Base-by-base conservation (phyloP, 2,797 vertebrate species). In the Phyllotis vaccarum region DNA sequence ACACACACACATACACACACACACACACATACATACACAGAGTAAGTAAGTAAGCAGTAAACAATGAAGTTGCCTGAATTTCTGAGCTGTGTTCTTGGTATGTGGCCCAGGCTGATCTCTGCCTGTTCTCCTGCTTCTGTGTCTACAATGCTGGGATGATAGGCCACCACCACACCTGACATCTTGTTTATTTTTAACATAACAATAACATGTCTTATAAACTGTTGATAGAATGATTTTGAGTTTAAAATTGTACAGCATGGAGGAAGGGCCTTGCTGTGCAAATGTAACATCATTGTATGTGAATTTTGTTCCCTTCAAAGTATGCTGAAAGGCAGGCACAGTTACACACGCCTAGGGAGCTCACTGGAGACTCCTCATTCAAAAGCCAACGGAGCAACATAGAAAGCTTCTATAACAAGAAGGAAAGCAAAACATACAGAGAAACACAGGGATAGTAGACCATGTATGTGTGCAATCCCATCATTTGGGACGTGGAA, bases 161-260 rank as follows among this genome's bases (percentile, higher is more conserved):
- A 64, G 40, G 9, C 16, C 31, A 64, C 34, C 3, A 37, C 43
- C 74, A 52, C 10, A 66, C 19, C 43, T 7, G 22, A n/a, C 40
- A n/a, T 66, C 29, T 43, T 95, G 81, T 90, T 60, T 22, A 34
- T 83, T 70, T 75, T 31, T 40, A 93, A 94, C 87, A 93, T 54
- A 11, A 93, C 66, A 74, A 24, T 52, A 54, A 54, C 34, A 80
- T 3, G 72, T 6, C 58, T 85, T 31, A 78, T 91, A 40, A 10
- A 34, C 81, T 40, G 9, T 43, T 31, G 14, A 13, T 37, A 86
- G 66, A 40, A 37, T 37, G 34, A 17, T 70, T 92, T 89, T 86
- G 40, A 92, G 83, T 52, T 21, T 78, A 86, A 64, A 95, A 52
- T 27, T 75, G 13, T 58, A 58, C 34, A 62, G 52, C 21, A 49